A percentile compares a stretch with the other conserved stretches of the same genome.
phyloP scores from a whole-genome alignment of 1,140 invertebrate species.

The Danaus plexippus region DNA sequence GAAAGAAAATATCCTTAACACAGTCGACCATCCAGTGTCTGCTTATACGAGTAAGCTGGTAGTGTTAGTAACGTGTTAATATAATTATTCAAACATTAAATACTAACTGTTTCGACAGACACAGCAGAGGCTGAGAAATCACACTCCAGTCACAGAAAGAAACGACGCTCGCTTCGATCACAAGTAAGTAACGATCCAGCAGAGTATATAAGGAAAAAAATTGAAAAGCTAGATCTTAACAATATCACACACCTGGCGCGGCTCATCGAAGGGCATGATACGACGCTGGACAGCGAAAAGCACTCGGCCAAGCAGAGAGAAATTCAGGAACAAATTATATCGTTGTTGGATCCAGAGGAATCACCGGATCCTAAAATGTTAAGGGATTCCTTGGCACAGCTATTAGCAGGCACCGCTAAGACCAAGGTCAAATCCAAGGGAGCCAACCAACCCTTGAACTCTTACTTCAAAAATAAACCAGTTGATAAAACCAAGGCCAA shows the following conservation, averaged over 20 bases:
- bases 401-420: constrained; percentile 38
- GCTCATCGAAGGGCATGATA: constrained; percentile 51
- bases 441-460: constrained; percentile 23
- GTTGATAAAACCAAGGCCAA: constrained; percentile 26
- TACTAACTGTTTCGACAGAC: constrained; percentile 24
- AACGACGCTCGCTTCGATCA: constrained; percentile 41
- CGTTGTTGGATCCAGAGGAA: constrained; percentile 50
- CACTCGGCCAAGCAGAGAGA: constrained; percentile 43
- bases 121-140: constrained; percentile 53
- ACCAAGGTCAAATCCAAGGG: constrained; percentile 27
- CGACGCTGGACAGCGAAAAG: constrained; percentile 22
- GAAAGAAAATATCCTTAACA: constrained; percentile 44
- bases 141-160: constrained; percentile 49
- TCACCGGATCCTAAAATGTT: constrained; percentile 43
- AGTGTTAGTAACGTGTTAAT: background rate
- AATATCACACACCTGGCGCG: constrained; percentile 53
- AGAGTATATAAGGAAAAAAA: constrained; percentile 53
- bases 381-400: constrained; percentile 40
- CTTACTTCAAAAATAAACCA: constrained; percentile 37
- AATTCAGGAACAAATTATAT: constrained; percentile 53
- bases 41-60: constrained; percentile 50
- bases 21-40: constrained; percentile 37
- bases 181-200: constrained; percentile 63
- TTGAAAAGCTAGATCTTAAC: constrained; percentile 54
- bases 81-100: too few relatives aligned